Evolutionary conservation across 2,113 vertebrate genomes (phyloP), one percentile per base, ranked within the genome.

Genomic region (Dendrocopos noguchii): DNA sequence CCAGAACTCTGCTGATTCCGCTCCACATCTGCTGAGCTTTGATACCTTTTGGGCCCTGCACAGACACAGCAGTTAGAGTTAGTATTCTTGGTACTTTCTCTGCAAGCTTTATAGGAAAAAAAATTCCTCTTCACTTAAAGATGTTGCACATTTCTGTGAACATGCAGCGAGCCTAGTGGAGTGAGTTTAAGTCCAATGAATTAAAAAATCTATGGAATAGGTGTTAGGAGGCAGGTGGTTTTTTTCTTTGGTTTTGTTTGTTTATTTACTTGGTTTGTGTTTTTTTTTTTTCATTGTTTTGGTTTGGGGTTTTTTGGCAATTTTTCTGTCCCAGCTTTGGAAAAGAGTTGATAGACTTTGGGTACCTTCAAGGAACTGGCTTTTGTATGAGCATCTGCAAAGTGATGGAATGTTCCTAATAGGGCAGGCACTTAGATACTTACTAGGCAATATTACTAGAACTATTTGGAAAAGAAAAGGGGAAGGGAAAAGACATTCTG

Each of bases 371-470:
- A 67, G 52, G 84, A 36, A 46, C 59, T 80, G 61, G 47, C 72
- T 93, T 92, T 95, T 4, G 8, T 84, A 55, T 16, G 79, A 87
- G 84, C 29, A 42, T 59, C 79, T 93, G 84, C 39, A 20, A 50
- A 90, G 71, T 64, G 68, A 82, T 16, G 70, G 79, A 60, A 89
- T 94, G 90, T 80, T 94, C 20, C 22, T n/a, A 64, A 74, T 83
- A 67, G 36, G 67, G 31, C 67, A 60, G 84, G 47, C 60, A 87
- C 74, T 74, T 50, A 70, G 78, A 50, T 46, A 22, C 84, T 92
- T 90, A 78, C 6, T 84, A 81, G 59, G 66, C 34, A 57, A 15
- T 66, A 79, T 87, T 68, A 44, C 33, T 53, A 39, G 78, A 80
- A 31, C 56, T 76, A n/a, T 65, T 88, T 87, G 78, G 42, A 80